phyloP scores from a whole-genome alignment of 2,888 invertebrate species.

The Patella pellucida region DNA sequence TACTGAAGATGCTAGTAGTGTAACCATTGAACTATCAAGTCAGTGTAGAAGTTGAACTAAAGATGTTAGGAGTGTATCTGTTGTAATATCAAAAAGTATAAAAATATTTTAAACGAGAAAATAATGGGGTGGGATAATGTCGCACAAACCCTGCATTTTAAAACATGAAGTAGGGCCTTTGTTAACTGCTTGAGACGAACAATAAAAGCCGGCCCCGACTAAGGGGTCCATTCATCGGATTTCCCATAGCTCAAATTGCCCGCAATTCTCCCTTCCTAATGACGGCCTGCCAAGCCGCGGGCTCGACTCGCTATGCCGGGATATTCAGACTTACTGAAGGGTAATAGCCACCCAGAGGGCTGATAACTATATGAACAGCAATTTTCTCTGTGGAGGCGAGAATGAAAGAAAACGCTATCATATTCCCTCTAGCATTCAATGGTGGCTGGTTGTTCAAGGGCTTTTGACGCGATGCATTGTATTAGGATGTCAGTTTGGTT shows the following conservation, averaged over 20 bases:
- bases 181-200: conserved; percentile 1
- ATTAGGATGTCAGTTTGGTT: conserved; percentile 22
- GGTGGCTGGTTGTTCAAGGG: conserved; percentile 13
- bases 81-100: background rate
- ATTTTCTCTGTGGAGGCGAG: conserved; percentile 24
- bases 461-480: conserved; percentile 19
- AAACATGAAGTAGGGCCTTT: background rate
- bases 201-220: background rate
- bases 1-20: too few species aligned
- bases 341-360: conserved; percentile 10
- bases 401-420: conserved; percentile 21
- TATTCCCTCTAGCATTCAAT: conserved; percentile 17
- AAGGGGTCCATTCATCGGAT: background rate
- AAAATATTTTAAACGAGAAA: too few species aligned
- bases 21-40: too few species aligned
- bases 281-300: conserved; percentile 25
- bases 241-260: conserved; percentile 5
- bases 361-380: conserved; percentile 22
- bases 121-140: too few species aligned
- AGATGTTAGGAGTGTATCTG: too few species aligned
- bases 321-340: conserved; percentile 1
- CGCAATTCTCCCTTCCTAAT: conserved; percentile 18
- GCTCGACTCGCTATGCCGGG: background rate
- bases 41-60: too few species aligned
- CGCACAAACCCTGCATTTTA: too few species aligned